Percentiles rank a stretch among this genome's conserved stretches.
Conservation (phyloP, 2,888 invertebrate genomes). For the Sipha maydis region DNA sequence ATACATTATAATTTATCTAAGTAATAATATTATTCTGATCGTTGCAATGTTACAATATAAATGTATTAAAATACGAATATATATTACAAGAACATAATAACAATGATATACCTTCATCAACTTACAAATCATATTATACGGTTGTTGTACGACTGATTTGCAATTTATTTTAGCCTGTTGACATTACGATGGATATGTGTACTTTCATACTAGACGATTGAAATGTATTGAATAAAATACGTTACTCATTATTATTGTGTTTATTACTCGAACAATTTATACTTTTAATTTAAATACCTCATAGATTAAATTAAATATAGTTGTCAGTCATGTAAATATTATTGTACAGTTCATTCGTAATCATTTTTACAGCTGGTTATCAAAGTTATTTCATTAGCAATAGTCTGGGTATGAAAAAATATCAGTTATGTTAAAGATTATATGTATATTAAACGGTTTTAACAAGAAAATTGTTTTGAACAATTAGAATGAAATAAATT, state of each 20-base stretch:
- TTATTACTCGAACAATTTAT: not conserved
- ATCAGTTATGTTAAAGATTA: no score
- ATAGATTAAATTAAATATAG: not conserved
- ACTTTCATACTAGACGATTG: not conserved
- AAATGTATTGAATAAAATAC: not conserved
- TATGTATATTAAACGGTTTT: no score
- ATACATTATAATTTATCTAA: no score
- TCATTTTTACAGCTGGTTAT: not conserved
- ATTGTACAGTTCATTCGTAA: not conserved
- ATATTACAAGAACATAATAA: not conserved
- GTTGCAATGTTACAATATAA: no score
- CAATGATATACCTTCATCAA: not conserved
- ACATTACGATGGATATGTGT: not conserved
- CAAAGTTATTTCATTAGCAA: not conserved
- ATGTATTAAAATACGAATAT: no score
- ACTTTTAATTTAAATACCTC: not conserved
- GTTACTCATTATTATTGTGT: not conserved
- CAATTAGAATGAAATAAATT: no score
- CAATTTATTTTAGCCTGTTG: not conserved
- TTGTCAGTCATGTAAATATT: not conserved
- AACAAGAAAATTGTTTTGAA: no score
- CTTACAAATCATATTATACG: not conserved
- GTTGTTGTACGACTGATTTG: not conserved
- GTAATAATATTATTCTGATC: no score
- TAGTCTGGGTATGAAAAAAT: no score